Base-by-base conservation (phyloP, 1,140 invertebrate species). In the Sminthurides bifidus region DNA sequence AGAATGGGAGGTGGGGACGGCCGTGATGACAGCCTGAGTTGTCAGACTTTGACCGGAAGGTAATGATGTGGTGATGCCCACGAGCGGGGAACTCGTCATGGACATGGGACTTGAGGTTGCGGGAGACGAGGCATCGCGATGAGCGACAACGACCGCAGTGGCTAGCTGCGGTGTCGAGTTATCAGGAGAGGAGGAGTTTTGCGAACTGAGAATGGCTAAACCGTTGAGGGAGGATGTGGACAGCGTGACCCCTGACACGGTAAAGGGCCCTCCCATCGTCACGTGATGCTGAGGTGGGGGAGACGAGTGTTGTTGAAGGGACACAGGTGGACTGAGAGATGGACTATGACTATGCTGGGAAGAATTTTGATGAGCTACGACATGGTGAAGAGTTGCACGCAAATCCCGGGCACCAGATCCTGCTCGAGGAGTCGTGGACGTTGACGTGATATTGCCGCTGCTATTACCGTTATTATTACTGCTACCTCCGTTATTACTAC, bases 231-330 rank as follows among this genome's bases (percentile, higher is more conserved):
- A 48, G 19, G 58, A 52, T 2, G 58, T 40, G 27, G 51, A 41
- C 17, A 68, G 70, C 68, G 61, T 67, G 72, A 73, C 57, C 74
- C 74, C 66, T 56, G 70, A 37, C 77, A 79, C 14, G 76, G 80
- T 61, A 77, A 33, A 46, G 4, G 41, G 17, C 15, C 54, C 54
- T n/a, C n/a, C n/a, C 29, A 58, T 52, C 27, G 26, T 46, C 49
- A 35, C 38, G 50, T 56, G 74, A 12, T 79, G 68, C 30, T 68
- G 75, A 19, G 73, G 72, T 10, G 77, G 77, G 15, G 50, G 75
- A 75, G 51, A 54, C 26, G 31, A 26, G 38, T 37, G 37, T 26
- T 56, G 54, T 14, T 61, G 59, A 14, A 51, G 30, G n/a, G 30
- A 19, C 3, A 4, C 8, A 12, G 41, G 50, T 12, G 55, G 51